Evolutionary conservation across 2,797 vertebrate species (phyloP), one percentile per base, ranked within the genome.

Genomic region (Hyperoplus immaculatus): DNA sequence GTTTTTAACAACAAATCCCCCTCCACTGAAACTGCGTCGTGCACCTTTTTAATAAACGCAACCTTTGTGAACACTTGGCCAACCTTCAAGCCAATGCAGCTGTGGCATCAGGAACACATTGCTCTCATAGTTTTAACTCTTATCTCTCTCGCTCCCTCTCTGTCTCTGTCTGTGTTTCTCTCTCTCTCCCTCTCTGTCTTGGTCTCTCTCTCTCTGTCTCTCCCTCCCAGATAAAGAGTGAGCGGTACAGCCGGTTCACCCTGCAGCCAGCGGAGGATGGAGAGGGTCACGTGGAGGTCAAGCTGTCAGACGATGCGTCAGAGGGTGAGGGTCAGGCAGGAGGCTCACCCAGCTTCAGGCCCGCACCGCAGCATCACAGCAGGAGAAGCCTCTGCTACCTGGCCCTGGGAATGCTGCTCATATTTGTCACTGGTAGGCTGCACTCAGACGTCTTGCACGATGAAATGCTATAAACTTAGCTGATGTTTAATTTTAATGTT

Each of bases 241-340:
- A 96, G 42, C 95, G 94, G 0, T 99, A 99, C 80, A 97, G 96
- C 0, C 95, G 96, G 61, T 99, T 99, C 88, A 96, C 96, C 49
- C 87, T 96, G 71, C 95, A 96, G 69, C 95, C 83, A 0, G 95
- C 96, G 1, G 96, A 95, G 3, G 96, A 97, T 1, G 71, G 81
- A 36, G 87, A 85, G 8, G 41, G 16, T 2, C 96, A 95, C 0
- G 95, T 97, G 4, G 97, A 98, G 88, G 96, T 98, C 90, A 97
- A 97, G 42, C 87, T 97, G 51, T 95, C 96, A 0, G 95, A 96
- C 11, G 96, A 97, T 7, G 69, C 8, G 0, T 88, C n/a, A 0
- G 97, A 96, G 36, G 73, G 18, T 0, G 93, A 87, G 11, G 80
- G 87, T 63, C 72, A 78, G n/a, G 92, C 66, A 7, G 68, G 55